Conservation (phyloP, 2,888 invertebrate species). For the Coelogynopora nodosa region DNA sequence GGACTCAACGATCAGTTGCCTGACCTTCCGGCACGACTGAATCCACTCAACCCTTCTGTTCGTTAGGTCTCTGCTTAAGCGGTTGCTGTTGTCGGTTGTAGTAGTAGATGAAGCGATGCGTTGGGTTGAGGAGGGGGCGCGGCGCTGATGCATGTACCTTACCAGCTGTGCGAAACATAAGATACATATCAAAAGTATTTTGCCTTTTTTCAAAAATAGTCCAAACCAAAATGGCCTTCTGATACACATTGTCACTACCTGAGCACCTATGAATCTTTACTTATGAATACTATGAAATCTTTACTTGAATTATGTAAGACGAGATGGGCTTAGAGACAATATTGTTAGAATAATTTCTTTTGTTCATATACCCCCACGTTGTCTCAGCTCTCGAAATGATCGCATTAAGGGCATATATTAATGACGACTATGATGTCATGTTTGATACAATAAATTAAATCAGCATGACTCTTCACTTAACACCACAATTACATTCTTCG, state of each 20-base stretch:
- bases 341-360: neutral
- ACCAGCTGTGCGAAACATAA: neutral
- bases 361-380: neutral
- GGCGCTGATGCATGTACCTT: neutral
- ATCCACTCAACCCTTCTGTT: too few species aligned
- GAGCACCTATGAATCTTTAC: neutral
- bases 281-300: neutral
- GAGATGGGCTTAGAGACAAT: neutral
- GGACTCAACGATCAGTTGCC: too few species aligned
- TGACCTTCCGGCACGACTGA: too few species aligned
- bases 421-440: neutral
- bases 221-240: neutral
- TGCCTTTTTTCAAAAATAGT: slow-evolving; percentile 1
- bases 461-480: neutral
- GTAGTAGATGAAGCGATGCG: too few species aligned
- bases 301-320: neutral
- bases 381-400: neutral
- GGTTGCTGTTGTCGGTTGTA: too few species aligned
- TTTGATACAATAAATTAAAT: neutral
- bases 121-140: too few species aligned
- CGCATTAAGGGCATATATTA: neutral
- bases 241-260: neutral
- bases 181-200: neutral
- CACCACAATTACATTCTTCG: slow-evolving; percentile 2
- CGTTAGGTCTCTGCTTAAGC: too few species aligned